Evolutionary conservation across 1,140 invertebrate genomes (phyloP).

Genomic region (Drosophila obscura): DNA sequence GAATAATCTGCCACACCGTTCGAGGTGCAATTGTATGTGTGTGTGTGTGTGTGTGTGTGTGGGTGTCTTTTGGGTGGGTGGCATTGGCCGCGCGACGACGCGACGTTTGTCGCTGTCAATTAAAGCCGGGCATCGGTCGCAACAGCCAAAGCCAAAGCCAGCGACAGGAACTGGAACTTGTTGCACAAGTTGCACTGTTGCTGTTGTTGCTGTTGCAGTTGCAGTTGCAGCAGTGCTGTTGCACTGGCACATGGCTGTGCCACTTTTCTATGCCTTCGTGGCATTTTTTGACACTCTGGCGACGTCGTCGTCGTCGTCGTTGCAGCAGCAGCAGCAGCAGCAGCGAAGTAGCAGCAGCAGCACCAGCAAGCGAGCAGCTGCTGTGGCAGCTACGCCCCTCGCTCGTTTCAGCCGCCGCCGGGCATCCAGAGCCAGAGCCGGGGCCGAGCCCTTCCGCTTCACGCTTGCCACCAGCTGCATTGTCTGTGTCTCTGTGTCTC

Average conservation of each 20-base stretch:
- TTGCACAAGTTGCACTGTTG: conserved; percentile 58
- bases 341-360: conserved; percentile 10
- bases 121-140: conserved; percentile 56
- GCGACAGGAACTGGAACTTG: conserved; percentile 75
- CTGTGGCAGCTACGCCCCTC: conserved; percentile 17
- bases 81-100: conserved; percentile 67
- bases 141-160: conserved; percentile 16
- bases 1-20: conserved; percentile 54
- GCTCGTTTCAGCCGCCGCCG: conserved; percentile 6
- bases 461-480: conserved; percentile 47
- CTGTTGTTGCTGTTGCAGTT: conserved; percentile 2
- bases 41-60: conserved; percentile 5
- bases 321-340: conserved; percentile 19
- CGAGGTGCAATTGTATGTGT: conserved; percentile 6
- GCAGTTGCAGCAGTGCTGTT: conserved; percentile 36
- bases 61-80: conserved; percentile 58
- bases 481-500: conserved; percentile 9
- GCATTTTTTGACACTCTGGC: conserved; percentile 47
- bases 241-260: conserved; percentile 59
- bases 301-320: conserved; percentile 23
- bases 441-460: conserved; percentile 39
- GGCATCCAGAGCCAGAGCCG: conserved; percentile 22
- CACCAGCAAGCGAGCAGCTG: conserved; percentile 7
- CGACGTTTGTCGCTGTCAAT: conserved; percentile 78
- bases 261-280: conserved; percentile 64